Conservation (phyloP, 2,888 invertebrate species). For the Scaptodrosophila latifasciaeformis region DNA sequence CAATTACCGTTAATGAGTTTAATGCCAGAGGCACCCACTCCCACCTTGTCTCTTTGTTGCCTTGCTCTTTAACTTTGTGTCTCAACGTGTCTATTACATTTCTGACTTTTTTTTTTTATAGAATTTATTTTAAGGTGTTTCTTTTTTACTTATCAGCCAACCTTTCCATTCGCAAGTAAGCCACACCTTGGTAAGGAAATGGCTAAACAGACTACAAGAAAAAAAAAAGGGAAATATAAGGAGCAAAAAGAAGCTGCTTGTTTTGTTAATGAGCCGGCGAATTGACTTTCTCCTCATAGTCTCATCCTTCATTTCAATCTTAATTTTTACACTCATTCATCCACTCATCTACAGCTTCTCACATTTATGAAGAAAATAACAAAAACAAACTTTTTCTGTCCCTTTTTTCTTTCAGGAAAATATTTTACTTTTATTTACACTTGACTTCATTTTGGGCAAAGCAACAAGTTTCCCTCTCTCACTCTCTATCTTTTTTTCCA, state of each 20-base stretch:
- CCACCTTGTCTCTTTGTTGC: conserved; percentile 3
- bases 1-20: conserved; percentile 71
- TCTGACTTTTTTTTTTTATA: background rate
- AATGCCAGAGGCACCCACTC: conserved; percentile 49
- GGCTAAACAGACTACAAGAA: no score
- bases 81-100: background rate
- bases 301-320: no score
- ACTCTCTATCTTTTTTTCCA: conserved; percentile 4
- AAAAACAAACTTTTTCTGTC: background rate
- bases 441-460: conserved; percentile 52
- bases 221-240: no score
- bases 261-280: conserved; percentile 5
- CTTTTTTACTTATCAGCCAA: background rate
- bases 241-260: no score
- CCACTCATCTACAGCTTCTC: no score
- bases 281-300: conserved; percentile 13
- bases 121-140: background rate
- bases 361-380: background rate
- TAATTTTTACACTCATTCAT: no score
- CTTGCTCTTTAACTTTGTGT: conserved; percentile 9
- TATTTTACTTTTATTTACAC: conserved; percentile 37
- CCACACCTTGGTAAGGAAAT: no score
- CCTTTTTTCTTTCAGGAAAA: no score
- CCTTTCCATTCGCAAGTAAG: no score
- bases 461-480: conserved; percentile 52